A percentile compares a stretch with the other conserved stretches of the same genome.
These are phyloP conservation scores for Tineola bisselliella DNA, from an alignment of 2,888 invertebrate species.

Conservation along the genomic window DNA sequence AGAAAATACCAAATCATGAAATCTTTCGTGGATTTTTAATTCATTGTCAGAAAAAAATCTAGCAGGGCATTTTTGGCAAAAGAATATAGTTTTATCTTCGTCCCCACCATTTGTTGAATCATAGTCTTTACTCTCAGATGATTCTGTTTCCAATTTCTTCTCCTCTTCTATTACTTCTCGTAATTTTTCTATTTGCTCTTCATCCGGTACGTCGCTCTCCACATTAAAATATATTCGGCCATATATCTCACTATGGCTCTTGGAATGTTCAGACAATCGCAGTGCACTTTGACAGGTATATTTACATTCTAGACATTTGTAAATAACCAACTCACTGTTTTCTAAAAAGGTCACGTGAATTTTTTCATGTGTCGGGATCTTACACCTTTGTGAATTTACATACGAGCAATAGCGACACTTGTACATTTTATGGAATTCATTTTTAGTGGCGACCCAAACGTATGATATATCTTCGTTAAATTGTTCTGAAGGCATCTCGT, in stretches of 20 bases:
- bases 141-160: conserved; percentile 33
- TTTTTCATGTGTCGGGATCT: conserved; percentile 84
- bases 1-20: conserved; percentile 71
- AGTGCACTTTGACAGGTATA: conserved; percentile 80
- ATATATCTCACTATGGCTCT: conserved; percentile 77
- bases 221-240: conserved; percentile 78
- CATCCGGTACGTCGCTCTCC: conserved; percentile 72
- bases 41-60: conserved; percentile 82
- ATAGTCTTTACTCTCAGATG: conserved; percentile 31
- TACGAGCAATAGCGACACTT: conserved; percentile 88
- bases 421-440: conserved; percentile 81
- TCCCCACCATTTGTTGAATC: conserved; percentile 27
- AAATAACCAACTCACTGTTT: conserved; percentile 60
- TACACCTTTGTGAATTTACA: conserved; percentile 81
- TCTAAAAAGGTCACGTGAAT: conserved; percentile 72
- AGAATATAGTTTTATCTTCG: conserved; percentile 67
- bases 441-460: conserved; percentile 80
- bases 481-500: conserved; percentile 26
- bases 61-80: conserved; percentile 85
- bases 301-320: conserved; percentile 81
- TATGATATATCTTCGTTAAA: conserved; percentile 71
- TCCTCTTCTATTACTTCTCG: conserved; percentile 49
- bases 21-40: conserved; percentile 75
- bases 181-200: conserved; percentile 69
- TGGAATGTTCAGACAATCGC: conserved; percentile 76